Percentiles rank a stretch among this genome's conserved stretches.
phyloP scores from a whole-genome alignment of 2,113 vertebrate species.

The Genyomyrus donnyi region DNA sequence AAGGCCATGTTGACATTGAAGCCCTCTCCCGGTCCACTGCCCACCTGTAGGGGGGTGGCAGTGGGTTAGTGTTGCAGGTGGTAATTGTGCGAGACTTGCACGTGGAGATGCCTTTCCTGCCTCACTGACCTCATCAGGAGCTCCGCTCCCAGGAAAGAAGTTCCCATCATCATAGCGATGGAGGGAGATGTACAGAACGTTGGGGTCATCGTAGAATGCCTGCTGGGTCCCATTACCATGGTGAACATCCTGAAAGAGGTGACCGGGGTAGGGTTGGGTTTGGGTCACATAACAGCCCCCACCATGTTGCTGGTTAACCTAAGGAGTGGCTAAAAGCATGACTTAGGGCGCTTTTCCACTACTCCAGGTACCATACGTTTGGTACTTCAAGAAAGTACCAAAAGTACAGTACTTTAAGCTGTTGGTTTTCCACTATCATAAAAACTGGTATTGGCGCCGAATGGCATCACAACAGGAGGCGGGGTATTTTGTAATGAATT shows the following conservation, averaged over 20 bases:
- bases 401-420: no score
- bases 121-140: slow-evolving; percentile 76
- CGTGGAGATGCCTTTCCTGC: not conserved
- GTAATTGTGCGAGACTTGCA: not conserved
- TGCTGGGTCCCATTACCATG: slow-evolving; percentile 78
- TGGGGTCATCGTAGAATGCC: slow-evolving; percentile 84
- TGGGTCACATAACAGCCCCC: not conserved
- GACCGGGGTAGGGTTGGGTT: not conserved
- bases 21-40: slow-evolving; percentile 77
- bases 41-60: slow-evolving; percentile 61
- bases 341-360: not conserved
- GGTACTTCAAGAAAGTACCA: no score
- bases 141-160: slow-evolving; percentile 94
- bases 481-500: no score
- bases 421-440: no score
- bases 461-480: no score
- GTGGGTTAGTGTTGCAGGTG: not conserved
- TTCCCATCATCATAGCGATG: slow-evolving; percentile 96
- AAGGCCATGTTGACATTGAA: slow-evolving; percentile 97
- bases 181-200: slow-evolving; percentile 83
- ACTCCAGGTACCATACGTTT: no score
- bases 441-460: no score
- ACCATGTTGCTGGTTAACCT: not conserved
- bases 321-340: not conserved
- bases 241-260: slow-evolving; percentile 57